Evolutionary conservation across 2,113 vertebrate genomes (phyloP), one percentile per base, ranked within the genome.

Genomic region (Thamnophis sirtalis): DNA sequence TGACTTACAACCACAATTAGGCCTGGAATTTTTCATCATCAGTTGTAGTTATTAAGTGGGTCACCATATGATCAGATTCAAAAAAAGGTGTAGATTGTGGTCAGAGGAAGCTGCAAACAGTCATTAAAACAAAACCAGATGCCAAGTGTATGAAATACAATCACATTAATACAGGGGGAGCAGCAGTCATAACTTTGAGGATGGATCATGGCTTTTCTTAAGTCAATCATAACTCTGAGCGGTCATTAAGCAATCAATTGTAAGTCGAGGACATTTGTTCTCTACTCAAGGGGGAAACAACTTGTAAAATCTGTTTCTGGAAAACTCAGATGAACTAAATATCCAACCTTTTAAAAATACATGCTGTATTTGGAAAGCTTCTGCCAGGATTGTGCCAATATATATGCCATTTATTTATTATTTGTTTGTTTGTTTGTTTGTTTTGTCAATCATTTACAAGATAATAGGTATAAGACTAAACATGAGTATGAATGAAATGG

Each of bases 281-380:
- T 49, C 90, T 55, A 68, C 33, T 92, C 90, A 33, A 89, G 0
- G 51, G 38, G 6, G 90, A 95, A 89, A 51, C 89, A 91, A 93
- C 91, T 87, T 73, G 90, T 19, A 73, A 0, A 10, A 60, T 49
- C 84, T 63, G 50, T 92, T 86, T 92, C 17, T 92, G 11, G 88
- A 80, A 90, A 89, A 89, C 9, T 50, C 87, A 80, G 73, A 80
- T 88, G 2, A 90, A 3, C 10, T 60, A 93, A 94, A 87, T 87
- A 73, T 17, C 68, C 73, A 92, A 58, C 0, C 6, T 6, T 89
- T 90, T 85, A 89, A 3, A 63, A 92, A 2, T 2, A 17, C 92
- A 54, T 91, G 28, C 50, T 89, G 43, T 87, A 68, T 94, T 88
- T 92, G 11, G 3, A 21, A 84, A 94, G 84, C 10, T 84, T 87